Conservation (phyloP, 2,797 vertebrate genomes). For the Typhlichthys eigenmanni region DNA sequence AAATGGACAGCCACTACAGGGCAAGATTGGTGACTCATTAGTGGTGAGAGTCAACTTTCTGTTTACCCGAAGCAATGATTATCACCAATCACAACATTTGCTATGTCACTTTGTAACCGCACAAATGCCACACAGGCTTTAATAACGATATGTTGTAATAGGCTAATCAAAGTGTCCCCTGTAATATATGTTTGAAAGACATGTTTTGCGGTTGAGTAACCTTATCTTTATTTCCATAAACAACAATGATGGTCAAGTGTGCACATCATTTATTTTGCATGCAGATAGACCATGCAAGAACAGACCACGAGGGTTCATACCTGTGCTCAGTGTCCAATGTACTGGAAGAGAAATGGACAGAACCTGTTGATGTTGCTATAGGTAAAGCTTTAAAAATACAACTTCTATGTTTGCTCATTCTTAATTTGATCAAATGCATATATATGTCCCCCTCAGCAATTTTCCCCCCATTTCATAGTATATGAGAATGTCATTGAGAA, state of each 20-base stretch:
- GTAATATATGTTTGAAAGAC: constrained; percentile 35
- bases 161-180: not conserved
- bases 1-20: constrained; percentile 76
- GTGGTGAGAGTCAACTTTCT: constrained; percentile 63
- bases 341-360: constrained; percentile 81
- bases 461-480: constrained; percentile 11
- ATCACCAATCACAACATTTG: constrained; percentile 6
- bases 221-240: not conserved
- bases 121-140: not conserved
- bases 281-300: constrained; percentile 72
- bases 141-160: not conserved
- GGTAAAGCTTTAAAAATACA: constrained; percentile 54
- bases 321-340: constrained; percentile 83
- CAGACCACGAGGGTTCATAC: constrained; percentile 75
- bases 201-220: constrained; percentile 15
- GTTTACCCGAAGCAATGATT: not conserved
- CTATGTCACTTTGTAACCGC: constrained; percentile 5
- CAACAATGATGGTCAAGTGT: not conserved
- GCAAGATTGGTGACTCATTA: constrained; percentile 69
- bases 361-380: constrained; percentile 74
- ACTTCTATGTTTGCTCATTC: constrained; percentile 6
- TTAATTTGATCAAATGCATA: too few relatives aligned
- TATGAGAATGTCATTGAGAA: too few relatives aligned
- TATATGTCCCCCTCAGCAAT: not conserved
- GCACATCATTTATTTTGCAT: constrained; percentile 20